Conservation (phyloP, 2,113 vertebrate species). For the Strix aluco region DNA sequence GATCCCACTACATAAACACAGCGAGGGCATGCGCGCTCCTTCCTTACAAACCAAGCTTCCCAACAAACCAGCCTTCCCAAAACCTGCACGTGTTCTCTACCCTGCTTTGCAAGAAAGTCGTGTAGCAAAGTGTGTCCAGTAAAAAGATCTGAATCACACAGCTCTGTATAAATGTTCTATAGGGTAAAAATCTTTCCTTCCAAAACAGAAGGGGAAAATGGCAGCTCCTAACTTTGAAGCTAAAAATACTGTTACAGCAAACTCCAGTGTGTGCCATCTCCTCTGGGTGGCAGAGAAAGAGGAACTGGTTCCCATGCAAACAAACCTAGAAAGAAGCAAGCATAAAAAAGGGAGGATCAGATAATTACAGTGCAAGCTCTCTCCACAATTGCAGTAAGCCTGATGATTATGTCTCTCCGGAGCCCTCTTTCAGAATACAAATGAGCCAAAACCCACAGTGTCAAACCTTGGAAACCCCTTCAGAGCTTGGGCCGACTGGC, state of each 20-base stretch:
- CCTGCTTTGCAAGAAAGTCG: background rate
- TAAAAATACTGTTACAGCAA: background rate
- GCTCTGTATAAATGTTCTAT: background rate
- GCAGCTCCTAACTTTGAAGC: background rate
- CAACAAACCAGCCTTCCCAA: background rate
- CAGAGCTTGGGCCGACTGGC: background rate
- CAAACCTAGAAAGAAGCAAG: background rate
- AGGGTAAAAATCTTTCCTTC: background rate
- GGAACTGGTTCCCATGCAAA: background rate
- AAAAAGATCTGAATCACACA: background rate
- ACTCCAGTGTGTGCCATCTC: background rate
- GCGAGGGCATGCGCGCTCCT: background rate
- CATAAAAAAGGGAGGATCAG: background rate
- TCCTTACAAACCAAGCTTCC: background rate
- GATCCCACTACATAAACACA: background rate
- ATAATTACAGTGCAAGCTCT: background rate
- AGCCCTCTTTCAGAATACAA: background rate
- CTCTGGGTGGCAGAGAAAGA: background rate
- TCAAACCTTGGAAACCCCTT: background rate
- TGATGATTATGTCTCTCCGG: background rate
- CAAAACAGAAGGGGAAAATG: background rate
- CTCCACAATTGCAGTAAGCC: background rate
- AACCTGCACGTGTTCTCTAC: fast-evolving
- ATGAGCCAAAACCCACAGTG: background rate
- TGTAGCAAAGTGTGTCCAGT: fast-evolving